phyloP scores from a whole-genome alignment of 2,888 invertebrate genomes.

The Nezara viridula region DNA sequence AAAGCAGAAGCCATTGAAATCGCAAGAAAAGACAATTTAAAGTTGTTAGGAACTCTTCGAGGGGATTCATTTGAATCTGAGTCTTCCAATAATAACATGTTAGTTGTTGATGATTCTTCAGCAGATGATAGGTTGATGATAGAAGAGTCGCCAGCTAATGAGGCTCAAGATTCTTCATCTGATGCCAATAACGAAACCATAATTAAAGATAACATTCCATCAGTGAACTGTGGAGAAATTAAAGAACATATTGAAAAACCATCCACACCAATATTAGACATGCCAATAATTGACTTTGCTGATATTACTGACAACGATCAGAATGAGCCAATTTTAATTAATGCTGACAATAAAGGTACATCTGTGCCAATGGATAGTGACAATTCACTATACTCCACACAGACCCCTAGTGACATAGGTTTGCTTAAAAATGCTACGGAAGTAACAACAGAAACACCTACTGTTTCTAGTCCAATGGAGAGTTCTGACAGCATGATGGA shows the following conservation, averaged over 20 bases:
- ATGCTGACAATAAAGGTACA: not conserved
- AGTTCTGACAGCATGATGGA: not conserved
- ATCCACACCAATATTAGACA: not conserved
- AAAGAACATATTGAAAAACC: not conserved
- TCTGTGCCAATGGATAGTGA: not conserved
- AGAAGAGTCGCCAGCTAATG: constrained; percentile 39
- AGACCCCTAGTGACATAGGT: not conserved
- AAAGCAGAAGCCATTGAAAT: constrained; percentile 40
- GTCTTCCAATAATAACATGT: constrained; percentile 54
- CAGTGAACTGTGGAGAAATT: not conserved
- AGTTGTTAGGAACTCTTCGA: constrained; percentile 32
- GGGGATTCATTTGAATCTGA: constrained; percentile 58
- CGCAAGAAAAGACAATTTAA: constrained; percentile 4
- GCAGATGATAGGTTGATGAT: constrained; percentile 51
- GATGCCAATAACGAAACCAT: not conserved
- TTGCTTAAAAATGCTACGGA: no score
- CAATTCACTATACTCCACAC: not conserved
- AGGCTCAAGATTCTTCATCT: not conserved
- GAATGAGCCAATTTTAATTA: not conserved
- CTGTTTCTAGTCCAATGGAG: not conserved
- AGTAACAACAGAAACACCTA: not conserved
- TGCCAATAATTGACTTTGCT: constrained; percentile 36
- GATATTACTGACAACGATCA: constrained; percentile 36
- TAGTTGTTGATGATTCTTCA: constrained; percentile 52
- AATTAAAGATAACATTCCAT: not conserved